Evolutionary conservation across 2,797 vertebrate species (phyloP).

Genomic region (Etheostoma nigrum): DNA sequence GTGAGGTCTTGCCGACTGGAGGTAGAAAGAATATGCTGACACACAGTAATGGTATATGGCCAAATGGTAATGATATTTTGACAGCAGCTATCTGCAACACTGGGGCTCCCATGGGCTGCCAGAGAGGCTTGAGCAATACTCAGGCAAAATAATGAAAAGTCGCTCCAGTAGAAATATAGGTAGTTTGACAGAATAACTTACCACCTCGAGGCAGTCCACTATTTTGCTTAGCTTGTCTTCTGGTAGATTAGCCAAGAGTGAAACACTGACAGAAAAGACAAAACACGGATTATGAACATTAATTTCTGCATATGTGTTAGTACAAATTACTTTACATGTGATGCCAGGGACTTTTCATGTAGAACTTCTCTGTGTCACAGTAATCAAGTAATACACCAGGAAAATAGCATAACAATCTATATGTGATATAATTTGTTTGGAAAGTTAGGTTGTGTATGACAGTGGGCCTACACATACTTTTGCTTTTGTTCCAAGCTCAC

Average conservation of each 20-base stretch:
- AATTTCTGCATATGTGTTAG: background rate
- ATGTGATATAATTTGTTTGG: background rate
- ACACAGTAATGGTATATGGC: slow-evolving; percentile 66
- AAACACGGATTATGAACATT: slow-evolving; percentile 26
- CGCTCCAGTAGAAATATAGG: slow-evolving; percentile 35
- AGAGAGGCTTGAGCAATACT: slow-evolving; percentile 49
- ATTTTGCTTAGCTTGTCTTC: slow-evolving; percentile 95
- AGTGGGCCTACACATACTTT: background rate
- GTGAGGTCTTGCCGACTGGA: slow-evolving; percentile 60
- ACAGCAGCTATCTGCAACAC: slow-evolving; percentile 71
- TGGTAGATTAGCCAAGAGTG: slow-evolving; percentile 92
- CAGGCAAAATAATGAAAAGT: slow-evolving; percentile 49
- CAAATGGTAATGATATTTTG: slow-evolving; percentile 79
- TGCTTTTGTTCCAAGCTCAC: background rate
- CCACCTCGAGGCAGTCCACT: slow-evolving; percentile 96
- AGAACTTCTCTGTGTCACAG: background rate
- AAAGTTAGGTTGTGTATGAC: background rate
- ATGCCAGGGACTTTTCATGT: background rate
- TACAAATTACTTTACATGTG: background rate
- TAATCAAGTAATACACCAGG: background rate
- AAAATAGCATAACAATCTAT: background rate
- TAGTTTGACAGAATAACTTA: slow-evolving; percentile 82
- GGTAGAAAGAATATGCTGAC: slow-evolving; percentile 69
- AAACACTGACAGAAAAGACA: slow-evolving; percentile 84
- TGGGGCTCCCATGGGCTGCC: slow-evolving; percentile 49